Conservation (phyloP, 2,113 vertebrate genomes). For the Ochotona curzoniae region DNA sequence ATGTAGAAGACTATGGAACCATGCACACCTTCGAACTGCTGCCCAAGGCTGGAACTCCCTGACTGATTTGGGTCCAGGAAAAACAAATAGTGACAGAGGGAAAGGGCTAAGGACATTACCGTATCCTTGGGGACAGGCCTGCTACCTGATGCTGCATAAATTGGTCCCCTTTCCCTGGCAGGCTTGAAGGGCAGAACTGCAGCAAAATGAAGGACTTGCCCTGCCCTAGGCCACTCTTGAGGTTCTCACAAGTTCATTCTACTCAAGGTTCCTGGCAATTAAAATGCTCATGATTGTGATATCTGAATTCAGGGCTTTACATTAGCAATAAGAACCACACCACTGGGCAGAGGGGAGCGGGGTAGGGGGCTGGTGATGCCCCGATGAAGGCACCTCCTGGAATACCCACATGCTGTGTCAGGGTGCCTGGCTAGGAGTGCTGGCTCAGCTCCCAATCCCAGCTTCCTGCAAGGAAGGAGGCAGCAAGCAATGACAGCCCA, state of each 20-base stretch:
- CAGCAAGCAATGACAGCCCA: no score
- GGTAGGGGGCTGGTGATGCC: no score
- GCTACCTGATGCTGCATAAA: accelerated
- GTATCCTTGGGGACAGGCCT: neutral
- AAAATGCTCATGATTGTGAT: slow-evolving; percentile 73
- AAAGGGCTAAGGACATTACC: accelerated
- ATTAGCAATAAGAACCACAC: slow-evolving; percentile 63
- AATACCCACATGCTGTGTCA: no score
- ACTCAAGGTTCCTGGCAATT: slow-evolving; percentile 74
- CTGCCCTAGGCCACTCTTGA: no score
- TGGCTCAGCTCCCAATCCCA: no score
- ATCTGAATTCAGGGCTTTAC: slow-evolving; percentile 76
- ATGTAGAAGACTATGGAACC: accelerated
- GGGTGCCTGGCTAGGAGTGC: no score
- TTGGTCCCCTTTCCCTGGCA: neutral
- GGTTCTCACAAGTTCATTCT: slow-evolving; percentile 74
- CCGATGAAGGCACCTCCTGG: no score
- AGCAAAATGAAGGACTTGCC: accelerated
- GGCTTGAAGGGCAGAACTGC: neutral
- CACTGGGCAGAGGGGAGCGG: no score
- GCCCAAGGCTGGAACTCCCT: accelerated
- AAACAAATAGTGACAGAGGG: no score
- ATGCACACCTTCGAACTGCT: neutral
- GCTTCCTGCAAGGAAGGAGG: no score
- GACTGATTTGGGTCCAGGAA: neutral